Conservation (phyloP, 2,113 vertebrate genomes). For the Drymodes brunneopygia region DNA sequence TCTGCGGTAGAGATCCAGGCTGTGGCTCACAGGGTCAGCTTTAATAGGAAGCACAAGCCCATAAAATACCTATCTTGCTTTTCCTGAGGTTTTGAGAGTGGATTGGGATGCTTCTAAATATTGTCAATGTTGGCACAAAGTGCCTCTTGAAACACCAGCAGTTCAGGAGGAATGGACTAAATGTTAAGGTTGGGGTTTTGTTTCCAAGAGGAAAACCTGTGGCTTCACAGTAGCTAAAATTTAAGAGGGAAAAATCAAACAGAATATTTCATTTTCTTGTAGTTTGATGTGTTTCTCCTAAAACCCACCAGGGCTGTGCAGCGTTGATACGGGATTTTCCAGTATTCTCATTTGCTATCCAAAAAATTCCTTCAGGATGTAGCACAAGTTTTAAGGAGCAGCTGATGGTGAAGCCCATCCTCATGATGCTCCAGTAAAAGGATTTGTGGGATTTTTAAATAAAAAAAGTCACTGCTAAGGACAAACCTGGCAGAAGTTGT, state of each 20-base stretch:
- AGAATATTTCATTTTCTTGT: neutral
- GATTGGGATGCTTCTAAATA: neutral
- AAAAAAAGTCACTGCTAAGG: neutral
- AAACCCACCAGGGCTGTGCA: neutral
- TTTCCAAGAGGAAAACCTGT: neutral
- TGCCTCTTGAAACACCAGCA: neutral
- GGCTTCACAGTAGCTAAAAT: neutral
- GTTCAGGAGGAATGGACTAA: neutral
- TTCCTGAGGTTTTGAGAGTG: neutral
- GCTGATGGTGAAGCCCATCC: neutral
- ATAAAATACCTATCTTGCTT: neutral
- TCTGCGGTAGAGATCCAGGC: neutral
- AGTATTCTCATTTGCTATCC: neutral
- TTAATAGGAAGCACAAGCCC: neutral
- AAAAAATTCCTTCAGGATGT: neutral
- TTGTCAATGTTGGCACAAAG: neutral
- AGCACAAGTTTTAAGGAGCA: neutral
- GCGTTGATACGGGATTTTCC: fast-evolving
- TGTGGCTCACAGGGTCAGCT: neutral
- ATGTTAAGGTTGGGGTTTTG: neutral
- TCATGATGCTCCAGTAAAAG: neutral
- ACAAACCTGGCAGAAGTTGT: neutral
- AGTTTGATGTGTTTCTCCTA: neutral
- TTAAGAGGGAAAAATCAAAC: neutral
- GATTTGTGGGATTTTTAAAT: neutral